phyloP scores from a whole-genome alignment of 2,797 vertebrate species.

The Acrossocheilus fasciatus region DNA sequence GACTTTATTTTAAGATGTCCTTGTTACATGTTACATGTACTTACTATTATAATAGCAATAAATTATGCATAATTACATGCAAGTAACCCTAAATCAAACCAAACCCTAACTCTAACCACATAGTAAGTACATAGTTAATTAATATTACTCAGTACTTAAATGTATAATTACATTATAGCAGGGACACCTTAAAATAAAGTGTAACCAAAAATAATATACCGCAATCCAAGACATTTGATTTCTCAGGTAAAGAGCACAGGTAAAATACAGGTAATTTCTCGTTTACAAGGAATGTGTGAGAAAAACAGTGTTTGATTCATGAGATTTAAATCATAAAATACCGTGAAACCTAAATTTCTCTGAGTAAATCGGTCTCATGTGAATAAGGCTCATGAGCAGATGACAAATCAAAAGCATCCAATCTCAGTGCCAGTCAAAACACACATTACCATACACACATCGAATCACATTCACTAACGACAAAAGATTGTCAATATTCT shows the following conservation, averaged over 20 bases:
- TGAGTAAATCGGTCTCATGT: background rate
- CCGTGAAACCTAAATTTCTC: background rate
- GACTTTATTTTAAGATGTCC: no score
- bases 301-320: background rate
- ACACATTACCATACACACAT: background rate
- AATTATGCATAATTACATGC: no score
- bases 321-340: background rate
- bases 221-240: background rate
- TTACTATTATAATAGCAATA: no score
- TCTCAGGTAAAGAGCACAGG: no score
- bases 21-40: no score
- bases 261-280: background rate
- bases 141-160: no score
- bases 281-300: background rate
- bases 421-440: background rate
- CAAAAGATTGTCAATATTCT: conserved; percentile 9
- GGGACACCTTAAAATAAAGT: background rate
- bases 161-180: no score
- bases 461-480: background rate
- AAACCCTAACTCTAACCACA: no score
- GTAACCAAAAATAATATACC: background rate
- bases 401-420: background rate
- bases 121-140: no score
- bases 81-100: no score
- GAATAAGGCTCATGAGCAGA: background rate